Conservation (phyloP, 2,797 vertebrate species). For the Balearica regulorum region DNA sequence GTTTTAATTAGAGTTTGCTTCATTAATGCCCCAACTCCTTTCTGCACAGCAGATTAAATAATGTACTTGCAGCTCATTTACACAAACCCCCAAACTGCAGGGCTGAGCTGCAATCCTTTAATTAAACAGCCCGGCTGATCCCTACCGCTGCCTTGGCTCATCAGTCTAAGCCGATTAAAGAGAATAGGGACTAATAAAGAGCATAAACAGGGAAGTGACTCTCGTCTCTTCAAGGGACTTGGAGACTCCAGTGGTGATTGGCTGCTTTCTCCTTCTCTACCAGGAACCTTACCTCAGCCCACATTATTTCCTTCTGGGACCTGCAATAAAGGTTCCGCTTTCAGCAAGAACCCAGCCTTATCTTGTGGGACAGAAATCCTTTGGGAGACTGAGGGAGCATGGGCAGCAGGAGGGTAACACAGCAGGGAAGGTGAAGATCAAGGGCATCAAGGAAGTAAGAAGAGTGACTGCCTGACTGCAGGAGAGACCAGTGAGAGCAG, state of each 20-base stretch:
- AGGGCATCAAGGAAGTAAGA: not conserved
- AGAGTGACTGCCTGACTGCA: not conserved
- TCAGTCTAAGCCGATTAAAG: constrained; percentile 66
- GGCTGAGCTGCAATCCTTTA: constrained; percentile 62
- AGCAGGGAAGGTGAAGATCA: not conserved
- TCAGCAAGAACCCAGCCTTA: not conserved
- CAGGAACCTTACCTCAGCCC: not conserved
- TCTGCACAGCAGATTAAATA: constrained; percentile 63
- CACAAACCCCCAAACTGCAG: constrained; percentile 56
- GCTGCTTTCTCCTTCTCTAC: not conserved
- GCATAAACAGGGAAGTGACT: constrained; percentile 57
- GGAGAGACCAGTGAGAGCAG: not conserved
- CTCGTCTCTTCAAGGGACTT: constrained; percentile 45
- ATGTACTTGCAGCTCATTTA: constrained; percentile 67
- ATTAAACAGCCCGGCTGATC: constrained; percentile 68
- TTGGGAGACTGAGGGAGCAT: not conserved
- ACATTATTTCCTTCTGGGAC: not conserved
- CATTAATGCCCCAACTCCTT: constrained; percentile 66
- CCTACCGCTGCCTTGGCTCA: constrained; percentile 25
- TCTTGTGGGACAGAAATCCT: not conserved
- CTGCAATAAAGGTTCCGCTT: not conserved
- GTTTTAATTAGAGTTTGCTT: constrained; percentile 75
- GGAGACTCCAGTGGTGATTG: not conserved
- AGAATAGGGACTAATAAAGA: constrained; percentile 62
- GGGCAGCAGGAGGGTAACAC: not conserved